These are phyloP conservation scores for Telmatochromis sp. DNA, from an alignment of 2,113 vertebrate genomes.

Conservation along the genomic window DNA sequence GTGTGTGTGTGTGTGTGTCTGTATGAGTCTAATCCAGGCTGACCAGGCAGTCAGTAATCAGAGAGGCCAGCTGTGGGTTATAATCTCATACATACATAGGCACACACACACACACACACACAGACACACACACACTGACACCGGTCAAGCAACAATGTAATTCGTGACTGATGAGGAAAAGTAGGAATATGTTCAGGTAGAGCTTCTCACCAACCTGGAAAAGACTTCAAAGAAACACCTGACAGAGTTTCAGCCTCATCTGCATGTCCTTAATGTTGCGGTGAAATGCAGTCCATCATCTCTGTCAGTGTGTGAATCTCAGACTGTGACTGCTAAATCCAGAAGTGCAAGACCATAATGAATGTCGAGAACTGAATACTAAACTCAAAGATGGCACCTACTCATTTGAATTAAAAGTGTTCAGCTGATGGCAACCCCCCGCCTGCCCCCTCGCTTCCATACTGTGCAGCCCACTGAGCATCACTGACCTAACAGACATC, in stretches of 20 bases:
- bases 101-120: not conserved
- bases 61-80: slow-evolving; percentile 48
- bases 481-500: not conserved
- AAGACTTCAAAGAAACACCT: not conserved
- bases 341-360: not conserved
- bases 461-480: not conserved
- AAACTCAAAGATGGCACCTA: not conserved
- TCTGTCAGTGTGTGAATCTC: not conserved
- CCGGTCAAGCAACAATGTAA: slow-evolving; percentile 2
- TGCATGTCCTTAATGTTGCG: not conserved
- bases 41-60: slow-evolving; percentile 49
- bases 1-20: not conserved
- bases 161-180: slow-evolving; percentile 3
- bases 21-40: slow-evolving; percentile 36
- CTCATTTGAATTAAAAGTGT: not conserved
- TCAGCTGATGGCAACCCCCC: not conserved
- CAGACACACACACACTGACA: not conserved
- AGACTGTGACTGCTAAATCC: not conserved
- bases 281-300: not conserved
- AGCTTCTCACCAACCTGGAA: not conserved
- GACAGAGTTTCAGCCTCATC: not conserved
- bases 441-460: not conserved
- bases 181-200: not conserved
- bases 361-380: not conserved
- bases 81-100: slow-evolving; percentile 6